Base-by-base conservation (phyloP, 1,140 invertebrate genomes). In the Mylabris phalerata region DNA sequence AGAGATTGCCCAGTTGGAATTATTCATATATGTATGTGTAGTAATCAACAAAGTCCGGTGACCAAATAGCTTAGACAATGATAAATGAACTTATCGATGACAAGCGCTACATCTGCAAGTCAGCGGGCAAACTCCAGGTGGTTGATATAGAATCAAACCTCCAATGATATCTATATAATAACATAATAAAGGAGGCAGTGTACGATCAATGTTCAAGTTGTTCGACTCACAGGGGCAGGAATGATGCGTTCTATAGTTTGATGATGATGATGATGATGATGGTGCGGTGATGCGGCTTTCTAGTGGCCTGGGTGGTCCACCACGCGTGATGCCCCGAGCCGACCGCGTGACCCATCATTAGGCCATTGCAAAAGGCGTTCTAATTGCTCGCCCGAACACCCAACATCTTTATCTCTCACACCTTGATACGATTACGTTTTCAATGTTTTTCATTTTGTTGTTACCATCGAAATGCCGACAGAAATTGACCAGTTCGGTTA, bases 331-430 rank as follows among this genome's bases (percentile, higher is more conserved):
- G 60, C 64, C 64, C 55, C 48, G 50, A 60, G 66, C 64, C 51
- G 64, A 56, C 60, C 56, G 62, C 60, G 59, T 65, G 65, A 67
- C 67, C 67, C 64, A 67, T 68, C 67, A 68, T 68, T 68, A 68
- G 62, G 61, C 67, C 63, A 65, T 64, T 68, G 67, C 67, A 64
- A 68, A 68, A 68, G 67, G 67, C 67, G 67, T 67, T 65, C 67
- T 68, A 68, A 68, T 68, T 68, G 63, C 67, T 61, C 50, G 57
- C 41, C 60, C 55, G 64, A 62, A 68, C 66, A 68, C 66, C 67
- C 64, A 63, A 66, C 67, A 58, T 63, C 65, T 68, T 63, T 63
- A 62, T 64, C 60, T 64, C 65, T 69, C 65, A 55, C 52, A 55
- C 52, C 52, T 55, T 43, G 45, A 38, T 43, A 32, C 32, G 32